Evolutionary conservation across 2,113 vertebrate species (phyloP).

Genomic region (Pseudolaguvia tuberculata): DNA sequence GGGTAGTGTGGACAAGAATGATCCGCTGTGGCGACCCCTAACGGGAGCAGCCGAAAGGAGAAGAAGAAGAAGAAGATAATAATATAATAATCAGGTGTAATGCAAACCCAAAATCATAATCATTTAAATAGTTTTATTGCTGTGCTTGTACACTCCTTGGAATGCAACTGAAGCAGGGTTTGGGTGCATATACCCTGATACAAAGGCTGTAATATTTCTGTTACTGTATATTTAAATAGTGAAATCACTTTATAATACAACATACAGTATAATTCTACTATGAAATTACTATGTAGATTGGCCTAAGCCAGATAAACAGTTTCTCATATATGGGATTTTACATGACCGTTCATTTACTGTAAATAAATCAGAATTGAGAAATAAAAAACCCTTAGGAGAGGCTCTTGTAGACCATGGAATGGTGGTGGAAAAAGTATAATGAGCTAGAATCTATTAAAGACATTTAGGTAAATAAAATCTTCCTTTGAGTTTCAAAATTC

Average conservation of each 20-base stretch:
- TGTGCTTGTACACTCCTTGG: conserved; percentile 71
- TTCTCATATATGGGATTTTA: conserved; percentile 66
- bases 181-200: conserved; percentile 76
- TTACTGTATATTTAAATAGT: conserved; percentile 80
- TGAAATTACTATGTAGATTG: conserved; percentile 60
- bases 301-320: conserved; percentile 57
- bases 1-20: too few species aligned
- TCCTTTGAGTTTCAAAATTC: conserved; percentile 9
- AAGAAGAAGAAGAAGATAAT: too few species aligned
- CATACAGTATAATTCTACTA: conserved; percentile 60
- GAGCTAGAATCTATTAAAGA: conserved; percentile 10
- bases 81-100: conserved; percentile 1
- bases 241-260: conserved; percentile 73
- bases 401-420: conserved; percentile 4
- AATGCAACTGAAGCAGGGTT: conserved; percentile 81
- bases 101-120: neutral
- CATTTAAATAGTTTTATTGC: conserved; percentile 67
- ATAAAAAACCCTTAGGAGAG: conserved; percentile 40
- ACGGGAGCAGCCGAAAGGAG: too few species aligned
- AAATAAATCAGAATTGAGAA: conserved; percentile 48
- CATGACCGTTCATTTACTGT: conserved; percentile 57
- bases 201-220: conserved; percentile 56
- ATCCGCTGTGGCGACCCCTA: too few species aligned
- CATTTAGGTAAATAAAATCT: conserved; percentile 32
- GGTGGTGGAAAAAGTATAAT: neutral